A percentile compares a stretch with the other conserved stretches of the same genome.
phyloP scores from a whole-genome alignment of 2,113 vertebrate species.

The Psephotus haematonotus region DNA sequence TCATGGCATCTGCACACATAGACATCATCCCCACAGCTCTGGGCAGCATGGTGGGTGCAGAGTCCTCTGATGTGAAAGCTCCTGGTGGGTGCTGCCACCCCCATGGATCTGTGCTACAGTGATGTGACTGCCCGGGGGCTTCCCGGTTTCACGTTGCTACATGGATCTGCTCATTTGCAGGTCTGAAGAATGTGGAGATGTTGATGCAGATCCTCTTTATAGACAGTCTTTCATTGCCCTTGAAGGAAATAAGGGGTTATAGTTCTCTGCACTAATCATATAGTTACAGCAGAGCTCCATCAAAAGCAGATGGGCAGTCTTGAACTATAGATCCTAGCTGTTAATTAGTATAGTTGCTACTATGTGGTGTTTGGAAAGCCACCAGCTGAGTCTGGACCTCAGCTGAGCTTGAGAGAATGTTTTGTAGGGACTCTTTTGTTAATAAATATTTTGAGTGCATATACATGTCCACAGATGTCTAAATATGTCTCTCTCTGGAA shows the following conservation, averaged over 20 bases:
- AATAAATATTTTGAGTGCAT: background rate
- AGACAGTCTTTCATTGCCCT: background rate
- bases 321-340: background rate
- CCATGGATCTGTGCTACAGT: background rate
- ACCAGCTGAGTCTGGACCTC: background rate
- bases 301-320: background rate
- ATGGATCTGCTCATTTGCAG: background rate
- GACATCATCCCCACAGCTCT: fast-evolving
- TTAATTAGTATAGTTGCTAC: background rate
- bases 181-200: background rate
- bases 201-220: background rate
- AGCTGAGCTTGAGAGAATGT: background rate
- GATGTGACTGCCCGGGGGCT: background rate
- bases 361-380: background rate
- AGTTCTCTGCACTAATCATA: background rate
- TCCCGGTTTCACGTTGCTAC: background rate
- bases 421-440: background rate
- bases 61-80: background rate
- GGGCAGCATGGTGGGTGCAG: background rate
- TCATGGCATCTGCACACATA: background rate
- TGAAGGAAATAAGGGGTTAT: background rate
- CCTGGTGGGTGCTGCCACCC: background rate
- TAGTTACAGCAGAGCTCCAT: background rate
- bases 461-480: background rate
- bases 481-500: background rate